Conservation (phyloP, 2,888 invertebrate species). For the Rhyacophila evoluta region DNA sequence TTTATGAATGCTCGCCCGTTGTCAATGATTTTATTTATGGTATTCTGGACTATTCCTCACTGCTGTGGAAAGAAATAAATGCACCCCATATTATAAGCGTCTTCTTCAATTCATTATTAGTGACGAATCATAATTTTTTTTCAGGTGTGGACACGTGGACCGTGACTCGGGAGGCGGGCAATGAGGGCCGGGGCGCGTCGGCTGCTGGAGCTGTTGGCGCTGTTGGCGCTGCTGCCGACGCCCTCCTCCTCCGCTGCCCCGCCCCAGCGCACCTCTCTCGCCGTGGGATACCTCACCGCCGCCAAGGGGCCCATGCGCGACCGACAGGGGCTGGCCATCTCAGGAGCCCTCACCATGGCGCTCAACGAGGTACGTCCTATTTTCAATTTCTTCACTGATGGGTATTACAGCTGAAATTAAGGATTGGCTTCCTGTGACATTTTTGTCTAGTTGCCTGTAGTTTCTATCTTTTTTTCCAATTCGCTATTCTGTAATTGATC, state of each 20-base stretch:
- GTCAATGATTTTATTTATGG: too few species aligned
- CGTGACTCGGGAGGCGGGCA: conserved; percentile 38
- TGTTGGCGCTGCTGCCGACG: conserved; percentile 67
- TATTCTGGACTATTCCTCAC: too few species aligned
- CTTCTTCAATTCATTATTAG: too few species aligned
- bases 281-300: conserved; percentile 88
- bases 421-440: too few species aligned
- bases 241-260: conserved; percentile 55
- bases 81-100: neutral
- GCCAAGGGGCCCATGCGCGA: conserved; percentile 81
- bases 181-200: conserved; percentile 70
- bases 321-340: conserved; percentile 87
- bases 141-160: conserved; percentile 38
- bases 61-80: too few species aligned
- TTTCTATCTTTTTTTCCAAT: too few species aligned
- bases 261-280: conserved; percentile 66
- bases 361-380: conserved; percentile 88
- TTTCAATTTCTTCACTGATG: too few species aligned
- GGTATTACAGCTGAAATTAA: too few species aligned
- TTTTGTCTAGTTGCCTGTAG: too few species aligned
- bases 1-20: too few species aligned
- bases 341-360: conserved; percentile 92
- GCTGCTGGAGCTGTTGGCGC: conserved; percentile 73
- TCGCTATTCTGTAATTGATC: too few species aligned
- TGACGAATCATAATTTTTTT: neutral